phyloP scores from a whole-genome alignment of 2,797 vertebrate genomes.

The Myotis pilosus region DNA sequence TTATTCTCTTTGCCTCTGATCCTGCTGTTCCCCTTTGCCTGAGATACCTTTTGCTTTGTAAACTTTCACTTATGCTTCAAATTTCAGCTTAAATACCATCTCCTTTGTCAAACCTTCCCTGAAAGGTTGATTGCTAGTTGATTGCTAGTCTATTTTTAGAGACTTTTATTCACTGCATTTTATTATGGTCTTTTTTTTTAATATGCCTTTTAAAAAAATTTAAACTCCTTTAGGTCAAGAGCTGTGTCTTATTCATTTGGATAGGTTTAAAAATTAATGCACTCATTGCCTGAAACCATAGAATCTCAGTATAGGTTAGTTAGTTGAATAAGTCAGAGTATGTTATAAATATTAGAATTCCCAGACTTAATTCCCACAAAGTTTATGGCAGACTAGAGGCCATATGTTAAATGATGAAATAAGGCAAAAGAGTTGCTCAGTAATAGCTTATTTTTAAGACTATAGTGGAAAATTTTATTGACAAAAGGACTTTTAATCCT shows the following conservation, averaged over 20 bases:
- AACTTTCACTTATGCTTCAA: background rate
- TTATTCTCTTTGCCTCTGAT: background rate
- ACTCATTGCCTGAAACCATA: background rate
- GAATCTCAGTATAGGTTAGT: constrained; percentile 13
- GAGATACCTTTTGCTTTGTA: background rate
- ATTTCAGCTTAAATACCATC: constrained; percentile 27
- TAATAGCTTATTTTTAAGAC: constrained; percentile 40
- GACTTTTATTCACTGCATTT: constrained; percentile 16
- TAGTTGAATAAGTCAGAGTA: constrained; percentile 19
- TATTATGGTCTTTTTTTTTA: background rate
- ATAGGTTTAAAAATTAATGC: constrained; percentile 5
- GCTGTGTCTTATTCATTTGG: background rate
- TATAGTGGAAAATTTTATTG: constrained; percentile 7
- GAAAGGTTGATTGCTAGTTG: constrained; percentile 46
- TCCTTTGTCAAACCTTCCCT: constrained; percentile 16
- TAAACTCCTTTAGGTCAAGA: background rate
- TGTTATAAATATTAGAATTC: constrained; percentile 48
- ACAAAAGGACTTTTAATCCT: constrained; percentile 40
- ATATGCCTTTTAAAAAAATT: background rate
- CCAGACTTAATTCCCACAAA: background rate
- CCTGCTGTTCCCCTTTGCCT: constrained; percentile 7
- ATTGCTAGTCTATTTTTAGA: constrained; percentile 17
- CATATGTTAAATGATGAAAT: constrained; percentile 49
- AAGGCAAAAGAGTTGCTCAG: background rate
- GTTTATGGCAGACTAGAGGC: background rate